A percentile compares a stretch with the other conserved stretches of the same genome.
phyloP scores from a whole-genome alignment of 2,888 invertebrate genomes.

The Acleris emargana region DNA sequence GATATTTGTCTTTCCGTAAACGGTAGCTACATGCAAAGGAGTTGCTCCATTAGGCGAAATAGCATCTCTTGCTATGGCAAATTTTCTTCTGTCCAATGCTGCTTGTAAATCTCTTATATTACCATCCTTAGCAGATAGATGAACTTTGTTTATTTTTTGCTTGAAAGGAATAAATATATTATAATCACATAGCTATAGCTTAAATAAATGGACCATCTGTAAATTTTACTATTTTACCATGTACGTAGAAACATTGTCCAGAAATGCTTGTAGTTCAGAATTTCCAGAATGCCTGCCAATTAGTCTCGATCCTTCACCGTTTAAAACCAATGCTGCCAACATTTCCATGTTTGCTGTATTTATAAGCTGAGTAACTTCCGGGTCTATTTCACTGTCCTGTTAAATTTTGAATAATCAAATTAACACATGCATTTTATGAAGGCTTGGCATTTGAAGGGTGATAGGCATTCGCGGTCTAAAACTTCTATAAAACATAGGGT shows the following conservation, averaged over 20 bases:
- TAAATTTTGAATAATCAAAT: constrained; percentile 40
- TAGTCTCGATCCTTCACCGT: constrained; percentile 92
- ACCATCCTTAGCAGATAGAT: constrained; percentile 92
- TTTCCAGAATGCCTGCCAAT: constrained; percentile 88
- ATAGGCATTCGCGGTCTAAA: constrained; percentile 63
- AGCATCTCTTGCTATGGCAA: constrained; percentile 94
- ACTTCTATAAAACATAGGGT: constrained; percentile 51
- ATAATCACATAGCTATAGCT: too few relatives aligned
- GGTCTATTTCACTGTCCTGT: constrained; percentile 83
- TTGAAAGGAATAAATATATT: constrained; percentile 60
- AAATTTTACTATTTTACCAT: constrained; percentile 85
- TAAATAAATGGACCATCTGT: too few relatives aligned
- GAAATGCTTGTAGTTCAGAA: constrained; percentile 92
- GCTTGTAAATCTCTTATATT: constrained; percentile 93
- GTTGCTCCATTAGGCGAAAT: constrained; percentile 92
- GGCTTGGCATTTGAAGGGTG: constrained; percentile 35
- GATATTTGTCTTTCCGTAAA: constrained; percentile 92
- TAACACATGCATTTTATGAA: constrained; percentile 19
- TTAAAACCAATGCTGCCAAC: constrained; percentile 93
- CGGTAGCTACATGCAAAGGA: constrained; percentile 93
- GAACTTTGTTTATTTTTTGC: constrained; percentile 95
- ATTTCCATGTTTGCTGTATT: constrained; percentile 93
- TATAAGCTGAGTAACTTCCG: constrained; percentile 86
- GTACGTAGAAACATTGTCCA: constrained; percentile 93
- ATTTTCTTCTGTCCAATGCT: constrained; percentile 93